phyloP scores from a whole-genome alignment of 37 sponge, comb jelly and placozoan genomes.

The Lycopodina hypogea region DNA sequence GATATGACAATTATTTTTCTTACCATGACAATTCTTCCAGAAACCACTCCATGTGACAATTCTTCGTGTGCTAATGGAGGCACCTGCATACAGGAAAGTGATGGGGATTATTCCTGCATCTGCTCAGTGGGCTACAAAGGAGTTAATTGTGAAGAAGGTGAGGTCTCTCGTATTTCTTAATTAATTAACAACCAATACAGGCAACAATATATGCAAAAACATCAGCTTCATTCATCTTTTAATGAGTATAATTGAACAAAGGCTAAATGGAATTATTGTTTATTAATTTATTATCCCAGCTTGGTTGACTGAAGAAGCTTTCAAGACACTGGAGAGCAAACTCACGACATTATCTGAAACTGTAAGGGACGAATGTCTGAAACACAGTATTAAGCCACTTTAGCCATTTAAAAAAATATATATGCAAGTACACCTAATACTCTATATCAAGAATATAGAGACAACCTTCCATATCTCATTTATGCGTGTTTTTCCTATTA shows the following conservation, averaged over 20 bases:
- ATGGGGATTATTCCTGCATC: not conserved
- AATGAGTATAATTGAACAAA: too few species aligned
- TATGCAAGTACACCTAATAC: too few species aligned
- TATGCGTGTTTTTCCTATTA: too few species aligned
- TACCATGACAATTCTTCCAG: too few species aligned
- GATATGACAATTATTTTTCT: too few species aligned
- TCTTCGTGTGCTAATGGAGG: not conserved
- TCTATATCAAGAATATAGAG: too few species aligned
- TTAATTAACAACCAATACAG: not conserved
- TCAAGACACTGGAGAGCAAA: not conserved
- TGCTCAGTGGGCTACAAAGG: slow-evolving; percentile 24
- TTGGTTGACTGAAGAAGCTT: not conserved
- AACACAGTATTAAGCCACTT: too few species aligned
- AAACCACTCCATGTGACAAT: not conserved
- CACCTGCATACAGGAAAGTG: not conserved
- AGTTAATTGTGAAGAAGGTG: slow-evolving; percentile 10
- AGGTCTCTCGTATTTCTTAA: not conserved
- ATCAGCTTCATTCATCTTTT: too few species aligned
- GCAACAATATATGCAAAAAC: too few species aligned
- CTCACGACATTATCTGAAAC: not conserved
- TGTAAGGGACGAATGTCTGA: not conserved
- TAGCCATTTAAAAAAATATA: too few species aligned
- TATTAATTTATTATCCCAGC: not conserved
- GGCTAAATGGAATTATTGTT: too few species aligned
- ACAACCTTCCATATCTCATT: too few species aligned